Evolutionary conservation across 2,888 invertebrate genomes (phyloP).

Genomic region (Ichneumon xanthorius): DNA sequence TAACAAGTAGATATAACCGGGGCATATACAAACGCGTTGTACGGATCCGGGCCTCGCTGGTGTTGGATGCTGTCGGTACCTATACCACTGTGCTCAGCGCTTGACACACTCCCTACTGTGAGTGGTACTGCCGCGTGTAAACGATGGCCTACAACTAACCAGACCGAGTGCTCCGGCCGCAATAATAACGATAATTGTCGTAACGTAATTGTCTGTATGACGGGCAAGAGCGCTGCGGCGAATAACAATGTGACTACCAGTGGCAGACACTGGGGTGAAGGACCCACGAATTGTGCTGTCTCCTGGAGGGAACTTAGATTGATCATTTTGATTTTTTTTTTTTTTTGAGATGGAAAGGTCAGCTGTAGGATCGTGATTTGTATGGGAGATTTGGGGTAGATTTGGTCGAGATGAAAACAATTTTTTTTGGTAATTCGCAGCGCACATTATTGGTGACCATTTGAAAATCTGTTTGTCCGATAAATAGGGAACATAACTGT

Average conservation of each 20-base stretch:
- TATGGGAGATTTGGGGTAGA: neutral
- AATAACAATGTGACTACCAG: constrained; percentile 4
- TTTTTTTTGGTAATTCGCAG: neutral
- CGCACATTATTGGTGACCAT: neutral
- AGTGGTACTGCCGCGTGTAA: constrained; percentile 43
- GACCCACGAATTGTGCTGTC: neutral
- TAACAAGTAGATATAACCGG: constrained; percentile 38
- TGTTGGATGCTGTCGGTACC: neutral
- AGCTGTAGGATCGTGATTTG: neutral
- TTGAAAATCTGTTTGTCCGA: too few relatives aligned
- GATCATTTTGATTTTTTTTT: constrained; percentile 15
- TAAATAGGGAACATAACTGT: too few relatives aligned
- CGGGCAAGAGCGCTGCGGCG: constrained; percentile 5
- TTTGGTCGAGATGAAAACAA: neutral
- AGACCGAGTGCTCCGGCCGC: constrained; percentile 39
- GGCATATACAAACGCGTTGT: constrained; percentile 29
- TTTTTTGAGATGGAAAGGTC: neutral
- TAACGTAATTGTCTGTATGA: constrained; percentile 40
- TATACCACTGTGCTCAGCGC: neutral
- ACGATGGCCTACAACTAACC: constrained; percentile 46
- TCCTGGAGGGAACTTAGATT: neutral
- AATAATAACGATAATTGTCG: constrained; percentile 52
- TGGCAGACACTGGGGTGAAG: constrained; percentile 20
- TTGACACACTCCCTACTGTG: neutral
- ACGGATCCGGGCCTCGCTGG: neutral